These are phyloP conservation scores for Timandra comae DNA, from an alignment of 2,888 invertebrate species.

Conservation along the genomic window DNA sequence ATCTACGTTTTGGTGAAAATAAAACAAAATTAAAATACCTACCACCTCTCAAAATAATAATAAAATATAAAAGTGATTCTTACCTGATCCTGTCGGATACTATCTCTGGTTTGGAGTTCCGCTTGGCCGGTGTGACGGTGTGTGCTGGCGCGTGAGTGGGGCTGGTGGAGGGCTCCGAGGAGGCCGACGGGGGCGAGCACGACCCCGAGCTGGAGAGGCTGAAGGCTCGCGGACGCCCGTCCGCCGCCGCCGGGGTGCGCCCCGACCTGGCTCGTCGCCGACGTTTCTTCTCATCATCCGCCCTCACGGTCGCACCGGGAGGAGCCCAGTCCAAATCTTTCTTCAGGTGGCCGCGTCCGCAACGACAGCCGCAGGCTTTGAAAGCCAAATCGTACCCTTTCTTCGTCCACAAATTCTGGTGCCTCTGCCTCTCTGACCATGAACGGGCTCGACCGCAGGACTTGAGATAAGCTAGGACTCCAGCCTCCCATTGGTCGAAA, in stretches of 20 bases:
- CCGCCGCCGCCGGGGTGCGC: slow-evolving; percentile 52
- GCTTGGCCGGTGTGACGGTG: slow-evolving; percentile 78
- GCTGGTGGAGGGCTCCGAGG: slow-evolving; percentile 84
- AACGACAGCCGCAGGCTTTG: slow-evolving; percentile 96
- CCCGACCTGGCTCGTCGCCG: slow-evolving; percentile 58
- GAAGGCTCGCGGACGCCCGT: slow-evolving; percentile 82
- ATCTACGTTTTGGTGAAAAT: no score
- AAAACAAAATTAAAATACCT: no score
- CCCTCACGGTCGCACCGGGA: slow-evolving; percentile 78
- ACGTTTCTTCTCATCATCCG: slow-evolving; percentile 65
- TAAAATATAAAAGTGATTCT: no score
- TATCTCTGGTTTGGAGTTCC: slow-evolving; percentile 86
- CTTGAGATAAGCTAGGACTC: slow-evolving; percentile 91
- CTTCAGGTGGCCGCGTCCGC: slow-evolving; percentile 93
- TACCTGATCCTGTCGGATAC: slow-evolving; percentile 88
- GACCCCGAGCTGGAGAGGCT: slow-evolving; percentile 88
- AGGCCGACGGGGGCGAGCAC: slow-evolving; percentile 88
- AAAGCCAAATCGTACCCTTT: slow-evolving; percentile 97
- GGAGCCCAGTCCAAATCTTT: slow-evolving; percentile 96
- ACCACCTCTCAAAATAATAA: no score
- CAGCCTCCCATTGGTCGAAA: slow-evolving; percentile 95
- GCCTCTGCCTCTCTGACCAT: slow-evolving; percentile 96
- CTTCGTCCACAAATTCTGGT: slow-evolving; percentile 98
- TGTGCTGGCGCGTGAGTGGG: slow-evolving; percentile 78
- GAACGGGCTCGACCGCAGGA: slow-evolving; percentile 93